Evolutionary conservation across 2,888 invertebrate species (phyloP).

Genomic region (Chloroclystis v-ata): DNA sequence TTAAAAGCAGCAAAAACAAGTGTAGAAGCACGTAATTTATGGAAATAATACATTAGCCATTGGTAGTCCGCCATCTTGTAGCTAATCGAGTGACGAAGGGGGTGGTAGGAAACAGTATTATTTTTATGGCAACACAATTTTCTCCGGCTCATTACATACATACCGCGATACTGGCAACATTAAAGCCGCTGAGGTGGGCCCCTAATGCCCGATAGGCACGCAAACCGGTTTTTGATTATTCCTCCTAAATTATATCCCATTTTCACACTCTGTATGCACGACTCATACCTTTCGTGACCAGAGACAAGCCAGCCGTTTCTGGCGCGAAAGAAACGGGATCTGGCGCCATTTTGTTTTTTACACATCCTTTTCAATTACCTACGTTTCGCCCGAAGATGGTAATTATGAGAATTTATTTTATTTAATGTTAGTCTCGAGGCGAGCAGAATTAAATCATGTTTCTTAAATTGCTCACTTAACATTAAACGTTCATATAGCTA

Average conservation of each 20-base stretch:
- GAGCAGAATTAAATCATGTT: slow-evolving; percentile 12
- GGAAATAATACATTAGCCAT: slow-evolving; percentile 27
- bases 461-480: slow-evolving; percentile 20
- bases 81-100: slow-evolving; percentile 55
- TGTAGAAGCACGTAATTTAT: slow-evolving; percentile 28
- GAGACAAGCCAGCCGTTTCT: slow-evolving; percentile 55
- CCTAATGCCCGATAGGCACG: slow-evolving; percentile 73
- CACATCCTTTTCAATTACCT: slow-evolving; percentile 33
- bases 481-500: slow-evolving; percentile 5
- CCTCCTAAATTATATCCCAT: slow-evolving; percentile 74
- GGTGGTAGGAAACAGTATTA: slow-evolving; percentile 70
- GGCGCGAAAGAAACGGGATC: slow-evolving; percentile 36
- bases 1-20: slow-evolving; percentile 26
- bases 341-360: slow-evolving; percentile 42
- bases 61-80: slow-evolving; percentile 24
- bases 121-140: slow-evolving; percentile 78
- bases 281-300: slow-evolving; percentile 62
- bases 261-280: slow-evolving; percentile 71
- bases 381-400: slow-evolving; percentile 34
- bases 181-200: slow-evolving; percentile 69
- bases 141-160: slow-evolving; percentile 76
- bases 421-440: slow-evolving; percentile 12
- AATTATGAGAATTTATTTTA: slow-evolving; percentile 36
- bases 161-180: slow-evolving; percentile 71
- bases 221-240: slow-evolving; percentile 75